phyloP scores from a whole-genome alignment of 2,113 vertebrate genomes.

The Aegotheles bennettii region DNA sequence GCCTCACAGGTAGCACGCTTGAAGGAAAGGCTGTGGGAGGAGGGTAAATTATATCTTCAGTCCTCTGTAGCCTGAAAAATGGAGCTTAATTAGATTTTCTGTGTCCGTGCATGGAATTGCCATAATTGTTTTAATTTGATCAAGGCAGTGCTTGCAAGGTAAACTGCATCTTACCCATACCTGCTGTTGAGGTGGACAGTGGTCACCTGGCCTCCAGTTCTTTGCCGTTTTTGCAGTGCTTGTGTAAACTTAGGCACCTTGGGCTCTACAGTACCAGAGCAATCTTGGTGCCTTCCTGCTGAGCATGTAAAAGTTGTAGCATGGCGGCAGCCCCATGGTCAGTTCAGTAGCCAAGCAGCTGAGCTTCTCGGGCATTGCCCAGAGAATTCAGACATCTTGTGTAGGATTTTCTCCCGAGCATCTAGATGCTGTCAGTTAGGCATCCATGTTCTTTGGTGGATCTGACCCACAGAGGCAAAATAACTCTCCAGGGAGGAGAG shows the following conservation, averaged over 20 bases:
- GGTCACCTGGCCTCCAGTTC: background rate
- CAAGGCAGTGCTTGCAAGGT: background rate
- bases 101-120: background rate
- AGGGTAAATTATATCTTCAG: background rate
- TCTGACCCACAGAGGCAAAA: background rate
- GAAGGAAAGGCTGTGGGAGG: background rate
- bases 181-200: background rate
- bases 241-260: background rate
- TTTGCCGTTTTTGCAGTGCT: background rate
- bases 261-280: background rate
- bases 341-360: rapidly evolving
- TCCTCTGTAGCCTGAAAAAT: background rate
- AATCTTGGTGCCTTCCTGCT: background rate
- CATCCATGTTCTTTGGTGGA: background rate
- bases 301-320: background rate
- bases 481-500: background rate
- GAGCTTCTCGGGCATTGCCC: background rate
- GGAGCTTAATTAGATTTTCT: conserved; percentile 23
- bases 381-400: background rate
- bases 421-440: background rate
- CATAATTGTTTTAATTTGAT: background rate
- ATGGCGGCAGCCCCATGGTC: rapidly evolving
- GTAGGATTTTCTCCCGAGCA: background rate
- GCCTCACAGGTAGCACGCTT: background rate
- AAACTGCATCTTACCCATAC: background rate